Evolutionary conservation across 2,113 vertebrate genomes (phyloP).

Genomic region (Naja naja): DNA sequence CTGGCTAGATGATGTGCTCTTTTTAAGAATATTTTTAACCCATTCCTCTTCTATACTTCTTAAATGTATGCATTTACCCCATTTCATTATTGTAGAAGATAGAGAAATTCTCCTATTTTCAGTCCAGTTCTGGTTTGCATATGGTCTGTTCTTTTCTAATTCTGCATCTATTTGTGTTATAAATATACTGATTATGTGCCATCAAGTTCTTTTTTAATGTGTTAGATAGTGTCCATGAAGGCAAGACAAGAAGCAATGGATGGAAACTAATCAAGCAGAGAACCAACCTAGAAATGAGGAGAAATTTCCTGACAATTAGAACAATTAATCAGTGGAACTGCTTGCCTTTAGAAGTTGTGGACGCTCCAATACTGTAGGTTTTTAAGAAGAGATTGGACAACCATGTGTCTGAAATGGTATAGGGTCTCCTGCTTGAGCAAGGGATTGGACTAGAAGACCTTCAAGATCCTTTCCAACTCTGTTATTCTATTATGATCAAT

Average conservation of each 20-base stretch:
- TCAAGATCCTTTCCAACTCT: not conserved
- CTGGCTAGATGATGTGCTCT: not conserved
- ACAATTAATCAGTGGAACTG: not conserved
- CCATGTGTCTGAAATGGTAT: not conserved
- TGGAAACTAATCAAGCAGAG: not conserved
- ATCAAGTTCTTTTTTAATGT: not conserved
- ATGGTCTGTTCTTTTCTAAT: not conserved
- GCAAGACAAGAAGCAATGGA: not conserved
- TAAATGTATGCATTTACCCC: not conserved
- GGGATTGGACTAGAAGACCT: not conserved
- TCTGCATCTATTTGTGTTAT: not conserved
- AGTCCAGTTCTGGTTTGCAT: not conserved
- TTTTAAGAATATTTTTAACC: not conserved
- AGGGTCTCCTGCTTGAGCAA: not conserved
- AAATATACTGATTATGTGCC: not conserved
- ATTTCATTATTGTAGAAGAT: not conserved
- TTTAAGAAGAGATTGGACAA: not conserved
- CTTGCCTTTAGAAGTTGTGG: not conserved
- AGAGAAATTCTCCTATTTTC: not conserved
- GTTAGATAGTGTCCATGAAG: not conserved
- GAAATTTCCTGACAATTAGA: not conserved
- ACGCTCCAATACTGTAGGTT: not conserved
- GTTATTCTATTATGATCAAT: not conserved
- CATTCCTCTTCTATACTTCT: not conserved
- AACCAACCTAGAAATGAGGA: not conserved